Percentiles rank a stretch among this genome's conserved stretches.
phyloP scores from a whole-genome alignment of 2,797 vertebrate species.

The Sebastes vulpes region DNA sequence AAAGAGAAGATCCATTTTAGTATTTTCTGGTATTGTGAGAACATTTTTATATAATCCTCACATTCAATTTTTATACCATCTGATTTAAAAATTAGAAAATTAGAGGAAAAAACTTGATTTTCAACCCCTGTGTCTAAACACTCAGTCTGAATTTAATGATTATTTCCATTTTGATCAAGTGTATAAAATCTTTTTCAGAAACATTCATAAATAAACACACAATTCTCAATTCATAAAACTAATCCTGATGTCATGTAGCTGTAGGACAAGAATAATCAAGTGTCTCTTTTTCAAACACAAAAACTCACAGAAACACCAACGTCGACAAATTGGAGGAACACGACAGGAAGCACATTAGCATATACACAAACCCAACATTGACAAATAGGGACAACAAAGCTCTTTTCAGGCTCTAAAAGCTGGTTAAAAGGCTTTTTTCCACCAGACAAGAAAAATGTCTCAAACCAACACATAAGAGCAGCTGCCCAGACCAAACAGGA shows the following conservation, averaged over 20 bases:
- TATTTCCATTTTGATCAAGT: too few species aligned
- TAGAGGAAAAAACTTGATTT: not conserved
- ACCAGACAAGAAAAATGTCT: not conserved
- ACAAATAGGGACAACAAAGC: not conserved
- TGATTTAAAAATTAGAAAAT: not conserved
- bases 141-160: too few species aligned
- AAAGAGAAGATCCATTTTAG: not conserved
- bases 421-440: not conserved
- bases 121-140: not conserved
- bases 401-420: not conserved
- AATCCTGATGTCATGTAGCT: not conserved
- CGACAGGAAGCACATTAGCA: not conserved
- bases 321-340: not conserved
- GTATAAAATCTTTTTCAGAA: not conserved
- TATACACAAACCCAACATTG: not conserved
- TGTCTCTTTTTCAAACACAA: not conserved
- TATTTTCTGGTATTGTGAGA: not conserved
- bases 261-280: not conserved
- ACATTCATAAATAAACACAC: not conserved
- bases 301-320: not conserved
- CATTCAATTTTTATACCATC: not conserved
- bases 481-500: not conserved
- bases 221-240: not conserved
- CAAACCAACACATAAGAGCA: not conserved
- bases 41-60: not conserved